Evolutionary conservation across 1,140 invertebrate genomes (phyloP), one percentile per base, ranked within the genome.

Genomic region (Anastatus disparis): DNA sequence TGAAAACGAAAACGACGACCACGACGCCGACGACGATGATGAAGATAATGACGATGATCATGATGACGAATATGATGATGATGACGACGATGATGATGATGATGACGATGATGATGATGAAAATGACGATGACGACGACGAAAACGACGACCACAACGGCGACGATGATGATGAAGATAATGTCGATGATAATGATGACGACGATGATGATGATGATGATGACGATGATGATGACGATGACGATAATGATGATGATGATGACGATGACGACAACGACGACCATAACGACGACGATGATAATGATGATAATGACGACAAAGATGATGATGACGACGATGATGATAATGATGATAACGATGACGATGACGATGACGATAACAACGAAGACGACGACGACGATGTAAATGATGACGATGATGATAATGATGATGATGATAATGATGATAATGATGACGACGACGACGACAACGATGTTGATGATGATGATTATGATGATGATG

Each of bases 401-500:
- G n/a, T n/a, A n/a, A n/a, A n/a, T n/a, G n/a, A n/a, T n/a, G n/a
- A n/a, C n/a, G n/a, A n/a, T n/a, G n/a, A n/a, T n/a, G n/a, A n/a
- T n/a, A n/a, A n/a, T n/a, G n/a, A n/a, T n/a, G n/a, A n/a, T n/a
- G n/a, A n/a, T n/a, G n/a, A n/a, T n/a, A n/a, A n/a, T n/a, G n/a
- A n/a, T n/a, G n/a, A n/a, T n/a, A 24, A 55, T 55, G 13, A 55
- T 15, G 22, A 55, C 15, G 38, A 13, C 13, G 38, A 40, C 13
- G 38, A 40, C 13, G 38, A 55, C 26, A 15, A 55, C 22, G 52
- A 10, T 55, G 26, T 22, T 55, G 52, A 6, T 26, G 52, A 55
- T 55, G 15, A 55, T 26, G 52, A 55, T 55, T 22, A 26, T 22
- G 52, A 55, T 26, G 52, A 55, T 55, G 52, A 55, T 26, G 15